Base-by-base conservation (phyloP, 2,888 invertebrate genomes). In the Himalopsyche kuldschensis region DNA sequence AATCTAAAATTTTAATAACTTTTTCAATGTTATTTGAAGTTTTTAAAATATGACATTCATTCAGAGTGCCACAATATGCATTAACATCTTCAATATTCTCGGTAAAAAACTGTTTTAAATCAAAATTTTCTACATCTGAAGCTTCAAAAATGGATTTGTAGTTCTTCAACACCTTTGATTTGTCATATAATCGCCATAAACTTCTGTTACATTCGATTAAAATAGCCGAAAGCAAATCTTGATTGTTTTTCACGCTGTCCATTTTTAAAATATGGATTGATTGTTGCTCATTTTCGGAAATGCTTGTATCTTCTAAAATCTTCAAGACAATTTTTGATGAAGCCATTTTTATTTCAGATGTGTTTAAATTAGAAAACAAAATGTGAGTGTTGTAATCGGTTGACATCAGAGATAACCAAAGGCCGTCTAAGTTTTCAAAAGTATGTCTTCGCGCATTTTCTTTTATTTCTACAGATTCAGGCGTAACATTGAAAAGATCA, bases 291-390 rank as follows among this genome's bases (percentile, higher is more conserved):
- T 88, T 87, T 1, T 86, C 79, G 11, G 88, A 87, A 27, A 87
- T 88, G 24, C 87, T 87, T 15, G 77, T 30, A 11, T 55, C 30
- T 32, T 89, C 83, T 75, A 87, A 88, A 5, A 88, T 86, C 87
- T 90, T 90, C 1, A 90, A 84, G 41, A 92, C 86, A 80, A 84
- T 87, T 88, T 91, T 91, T 3, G 90, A 88, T 90, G 83, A 85
- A 87, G 87, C 87, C 89, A 91, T 3, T 87, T 78, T 85, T 90
- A 90, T 20, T 87, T 88, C 84, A 87, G 88, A 46, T 17, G 20
- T 24, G 3, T 90, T 89, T 82, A 92, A 88, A 87, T 91, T 88
- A 15, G 82, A 81, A 27, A 90, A 89, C 17, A 91, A 85, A 20
- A 89, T 88, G 87, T 88, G 89, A 11, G 88, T 87, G 69, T 89